Conservation (phyloP, 2,888 invertebrate genomes). For the Melangyna quadrimaculata region DNA sequence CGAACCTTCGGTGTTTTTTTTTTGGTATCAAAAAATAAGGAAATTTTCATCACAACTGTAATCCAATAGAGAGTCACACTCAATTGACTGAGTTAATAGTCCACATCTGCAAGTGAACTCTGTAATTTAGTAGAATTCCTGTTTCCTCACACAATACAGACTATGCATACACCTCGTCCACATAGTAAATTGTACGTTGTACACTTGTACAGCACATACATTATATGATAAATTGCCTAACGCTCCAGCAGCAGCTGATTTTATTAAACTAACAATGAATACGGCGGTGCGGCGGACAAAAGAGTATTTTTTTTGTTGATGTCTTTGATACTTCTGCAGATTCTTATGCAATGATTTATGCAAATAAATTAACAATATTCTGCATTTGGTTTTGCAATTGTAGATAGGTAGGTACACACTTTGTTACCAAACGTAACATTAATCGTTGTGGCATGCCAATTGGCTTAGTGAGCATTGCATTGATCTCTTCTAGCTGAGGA, state of each 20-base stretch:
- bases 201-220: neutral
- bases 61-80: constrained; percentile 45
- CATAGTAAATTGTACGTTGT: neutral
- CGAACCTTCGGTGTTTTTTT: neutral
- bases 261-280: constrained; percentile 37
- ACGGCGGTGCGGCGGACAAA: constrained; percentile 42
- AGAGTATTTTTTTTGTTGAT: too few relatives aligned
- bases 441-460: constrained; percentile 42
- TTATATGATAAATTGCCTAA: constrained; percentile 54
- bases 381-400: constrained; percentile 63
- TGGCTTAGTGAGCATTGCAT: constrained; percentile 14
- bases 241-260: neutral
- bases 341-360: constrained; percentile 71
- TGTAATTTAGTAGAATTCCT: constrained; percentile 60
- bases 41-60: neutral
- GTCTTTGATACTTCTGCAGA: constrained; percentile 22
- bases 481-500: constrained; percentile 19
- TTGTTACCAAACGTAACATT: constrained; percentile 30
- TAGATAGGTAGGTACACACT: constrained; percentile 47
- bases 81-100: constrained; percentile 65
- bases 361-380: constrained; percentile 69
- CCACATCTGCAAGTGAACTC: constrained; percentile 58
- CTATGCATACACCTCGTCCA: constrained; percentile 25
- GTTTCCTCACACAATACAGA: constrained; percentile 38
- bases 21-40: neutral